A percentile compares a stretch with the other conserved stretches of the same genome.
These are phyloP conservation scores for Micromesistius poutassou DNA, from an alignment of 2,797 vertebrate species.

Conservation along the genomic window DNA sequence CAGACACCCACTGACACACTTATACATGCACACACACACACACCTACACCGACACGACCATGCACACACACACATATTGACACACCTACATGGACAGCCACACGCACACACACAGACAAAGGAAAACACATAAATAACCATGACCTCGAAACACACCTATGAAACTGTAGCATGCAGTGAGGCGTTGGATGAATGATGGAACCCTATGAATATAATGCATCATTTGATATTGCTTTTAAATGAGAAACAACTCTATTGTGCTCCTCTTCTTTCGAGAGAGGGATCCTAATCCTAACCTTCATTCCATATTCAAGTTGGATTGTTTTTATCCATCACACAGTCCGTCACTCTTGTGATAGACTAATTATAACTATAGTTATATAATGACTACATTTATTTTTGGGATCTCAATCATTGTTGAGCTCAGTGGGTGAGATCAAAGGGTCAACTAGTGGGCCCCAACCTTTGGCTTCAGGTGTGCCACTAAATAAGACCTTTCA, in stretches of 20 bases:
- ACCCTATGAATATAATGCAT: conserved; percentile 19
- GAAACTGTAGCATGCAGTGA: conserved; percentile 6
- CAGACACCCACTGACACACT: neutral
- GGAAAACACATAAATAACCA: neutral
- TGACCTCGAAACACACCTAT: conserved; percentile 10
- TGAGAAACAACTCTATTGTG: conserved; percentile 7
- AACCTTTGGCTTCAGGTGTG: too few species aligned
- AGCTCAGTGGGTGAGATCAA: neutral
- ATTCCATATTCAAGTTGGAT: neutral
- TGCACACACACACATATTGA: too few species aligned
- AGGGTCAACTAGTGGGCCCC: neutral
- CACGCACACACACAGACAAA: conserved; percentile 8
- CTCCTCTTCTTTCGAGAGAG: neutral
- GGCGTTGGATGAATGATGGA: conserved; percentile 6
- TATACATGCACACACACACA: neutral
- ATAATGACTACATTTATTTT: neutral
- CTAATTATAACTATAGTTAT: neutral
- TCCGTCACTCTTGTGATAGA: neutral
- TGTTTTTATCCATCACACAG: neutral
- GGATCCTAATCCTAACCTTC: neutral
- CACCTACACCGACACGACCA: too few species aligned
- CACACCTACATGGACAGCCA: neutral
- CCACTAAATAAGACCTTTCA: too few species aligned
- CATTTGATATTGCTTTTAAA: conserved; percentile 21
- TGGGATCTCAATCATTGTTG: too few species aligned